Evolutionary conservation across 30 jellyfish, hydroid and myxozoan species (phyloP), one percentile per base, ranked within the genome.

Genomic region (Catostylus mosaicus): DNA sequence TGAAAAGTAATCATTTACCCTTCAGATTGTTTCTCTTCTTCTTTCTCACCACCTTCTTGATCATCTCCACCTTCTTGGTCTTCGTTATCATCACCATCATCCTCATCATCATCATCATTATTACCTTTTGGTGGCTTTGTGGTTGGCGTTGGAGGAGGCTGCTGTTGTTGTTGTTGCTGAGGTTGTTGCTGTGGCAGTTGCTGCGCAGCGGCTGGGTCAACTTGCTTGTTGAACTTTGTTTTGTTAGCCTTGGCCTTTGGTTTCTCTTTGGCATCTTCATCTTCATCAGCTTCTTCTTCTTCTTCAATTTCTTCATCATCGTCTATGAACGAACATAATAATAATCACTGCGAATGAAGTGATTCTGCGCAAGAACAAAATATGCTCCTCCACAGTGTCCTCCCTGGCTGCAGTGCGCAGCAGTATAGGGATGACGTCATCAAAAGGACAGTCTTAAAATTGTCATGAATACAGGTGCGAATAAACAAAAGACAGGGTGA

Each of bases 11-110:
- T 50, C 20, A 32, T 64, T 31, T 54, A 77, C 88, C 88, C 88
- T 37, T 77, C 88, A 30, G 88, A 79, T 20, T 82, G 86, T 54
- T 79, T 38, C 3, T 82, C 92, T 6, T 82, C 80, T 3, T 68
- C 92, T 29, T 62, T 47, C 75, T 64, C 50, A 18, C 29, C 80
- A 19, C 38, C 86, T 10, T 27, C 75, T 16, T 69, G 37, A 12
- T 72, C 86, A 14, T 50, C 47, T 2, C 48, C 82, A 2, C 61
- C 80, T 7, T 61, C 59, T 26, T 47, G 72, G 9, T 63, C 80
- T 3, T 63, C 89, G 6, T 78, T 56, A 33, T 70, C 47, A 40
- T 37, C 82, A 0, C 23, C 89, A 6, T 63, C 78, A 3, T 59
- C 91, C 0, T 54, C 84, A 3, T 67, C 84, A 19, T 81, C 78